Evolutionary conservation across 2,888 invertebrate species (phyloP).

Genomic region (Ophion ellenae): DNA sequence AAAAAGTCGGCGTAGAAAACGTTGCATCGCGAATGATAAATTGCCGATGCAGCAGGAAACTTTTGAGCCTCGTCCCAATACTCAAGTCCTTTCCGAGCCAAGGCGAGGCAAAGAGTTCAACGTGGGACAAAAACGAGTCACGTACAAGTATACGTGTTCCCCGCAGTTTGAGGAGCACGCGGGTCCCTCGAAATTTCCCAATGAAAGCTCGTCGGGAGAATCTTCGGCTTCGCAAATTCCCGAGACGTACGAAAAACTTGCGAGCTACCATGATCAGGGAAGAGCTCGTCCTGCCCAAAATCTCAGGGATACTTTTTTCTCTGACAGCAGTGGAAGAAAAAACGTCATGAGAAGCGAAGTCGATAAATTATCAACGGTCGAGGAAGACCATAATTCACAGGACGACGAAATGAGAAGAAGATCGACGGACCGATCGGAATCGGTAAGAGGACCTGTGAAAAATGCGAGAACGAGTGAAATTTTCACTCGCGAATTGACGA

Average conservation of each 20-base stretch:
- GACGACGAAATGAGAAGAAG: not conserved
- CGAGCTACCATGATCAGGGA: not conserved
- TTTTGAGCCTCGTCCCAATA: not conserved
- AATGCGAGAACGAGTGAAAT: not conserved
- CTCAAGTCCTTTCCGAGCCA: not conserved
- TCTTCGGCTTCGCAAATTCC: not conserved
- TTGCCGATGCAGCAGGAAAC: not conserved
- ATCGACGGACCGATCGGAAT: not conserved
- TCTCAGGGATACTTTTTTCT: not conserved
- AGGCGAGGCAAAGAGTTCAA: not conserved
- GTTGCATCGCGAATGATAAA: not conserved
- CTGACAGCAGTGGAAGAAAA: not conserved
- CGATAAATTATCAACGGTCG: not conserved
- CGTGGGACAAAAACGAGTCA: not conserved
- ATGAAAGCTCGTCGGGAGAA: not conserved
- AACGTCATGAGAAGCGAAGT: not conserved
- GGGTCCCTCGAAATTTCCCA: not conserved
- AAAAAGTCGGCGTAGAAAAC: constrained; percentile 19
- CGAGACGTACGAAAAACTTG: not conserved
- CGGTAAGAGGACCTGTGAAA: not conserved
- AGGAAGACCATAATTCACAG: not conserved
- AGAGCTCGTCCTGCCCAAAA: not conserved
- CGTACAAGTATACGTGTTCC: not conserved
- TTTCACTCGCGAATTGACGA: not conserved
- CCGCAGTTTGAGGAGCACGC: not conserved